phyloP scores from a whole-genome alignment of 2,888 invertebrate species.

The Nasonovia ribisnigri region DNA sequence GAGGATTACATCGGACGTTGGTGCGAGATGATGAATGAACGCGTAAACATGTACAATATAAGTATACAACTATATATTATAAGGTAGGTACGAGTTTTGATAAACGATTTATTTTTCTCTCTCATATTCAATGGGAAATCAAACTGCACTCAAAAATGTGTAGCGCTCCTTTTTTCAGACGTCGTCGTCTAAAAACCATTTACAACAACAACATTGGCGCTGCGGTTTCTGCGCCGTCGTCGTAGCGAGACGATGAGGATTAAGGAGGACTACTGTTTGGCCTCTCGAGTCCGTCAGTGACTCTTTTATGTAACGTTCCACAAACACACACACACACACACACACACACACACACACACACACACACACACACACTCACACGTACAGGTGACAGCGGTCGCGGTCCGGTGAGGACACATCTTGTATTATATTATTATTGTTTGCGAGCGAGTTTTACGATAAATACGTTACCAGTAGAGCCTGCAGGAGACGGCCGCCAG shows the following conservation, averaged over 20 bases:
- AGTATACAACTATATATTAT: background rate
- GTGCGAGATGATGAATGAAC: background rate
- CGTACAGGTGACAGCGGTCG: constrained; percentile 47
- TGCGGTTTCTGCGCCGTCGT: constrained; percentile 2
- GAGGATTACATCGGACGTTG: constrained; percentile 38
- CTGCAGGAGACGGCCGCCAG: background rate
- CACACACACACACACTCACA: background rate
- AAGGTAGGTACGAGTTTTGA: constrained; percentile 29
- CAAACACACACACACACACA: too few species aligned
- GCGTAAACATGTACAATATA: background rate
- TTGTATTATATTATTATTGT: constrained; percentile 29
- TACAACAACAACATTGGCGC: constrained; percentile 54
- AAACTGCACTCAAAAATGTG: constrained; percentile 12
- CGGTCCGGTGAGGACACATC: constrained; percentile 34
- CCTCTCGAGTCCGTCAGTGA: constrained; percentile 60
- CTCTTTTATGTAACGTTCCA: constrained; percentile 51
- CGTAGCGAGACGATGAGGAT: background rate
- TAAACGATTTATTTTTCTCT: constrained; percentile 48
- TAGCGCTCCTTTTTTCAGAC: background rate
- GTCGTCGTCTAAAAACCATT: constrained; percentile 27
- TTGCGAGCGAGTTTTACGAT: constrained; percentile 26
- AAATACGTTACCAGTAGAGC: constrained; percentile 51
- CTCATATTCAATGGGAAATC: constrained; percentile 21
- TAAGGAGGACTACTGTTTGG: constrained; percentile 44
- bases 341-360: background rate